Percentiles rank a stretch among this genome's conserved stretches.
Evolutionary conservation across 2,113 vertebrate species (phyloP).

Genomic region (Grallaria varia): DNA sequence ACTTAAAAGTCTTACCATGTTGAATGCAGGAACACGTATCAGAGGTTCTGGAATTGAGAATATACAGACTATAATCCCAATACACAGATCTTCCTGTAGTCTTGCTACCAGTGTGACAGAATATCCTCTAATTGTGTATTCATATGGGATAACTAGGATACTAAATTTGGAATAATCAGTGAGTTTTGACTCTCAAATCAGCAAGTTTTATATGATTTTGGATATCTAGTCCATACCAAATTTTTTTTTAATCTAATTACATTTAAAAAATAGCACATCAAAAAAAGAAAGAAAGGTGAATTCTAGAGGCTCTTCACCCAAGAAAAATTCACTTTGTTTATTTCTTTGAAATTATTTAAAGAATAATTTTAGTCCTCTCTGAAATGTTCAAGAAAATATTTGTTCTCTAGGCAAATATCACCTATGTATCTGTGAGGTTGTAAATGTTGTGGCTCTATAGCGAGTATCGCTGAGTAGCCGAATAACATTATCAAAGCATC

Average conservation of each 20-base stretch:
- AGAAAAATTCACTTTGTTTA: background rate
- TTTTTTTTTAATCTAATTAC: background rate
- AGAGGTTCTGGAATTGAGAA: background rate
- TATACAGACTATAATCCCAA: background rate
- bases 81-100: background rate
- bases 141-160: background rate
- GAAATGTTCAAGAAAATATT: background rate
- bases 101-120: background rate
- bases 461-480: rapidly evolving
- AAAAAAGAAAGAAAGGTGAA: background rate
- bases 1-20: background rate
- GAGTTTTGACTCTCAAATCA: background rate
- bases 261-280: background rate
- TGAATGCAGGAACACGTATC: background rate
- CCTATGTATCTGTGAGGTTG: background rate
- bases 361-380: background rate
- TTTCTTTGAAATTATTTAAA: background rate
- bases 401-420: background rate
- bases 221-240: background rate
- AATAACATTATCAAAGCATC: background rate
- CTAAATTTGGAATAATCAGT: background rate
- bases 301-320: background rate
- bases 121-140: background rate
- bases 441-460: background rate
- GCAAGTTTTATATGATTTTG: background rate